Conservation (phyloP, 1,140 invertebrate species). For the Lucilia sericata region DNA sequence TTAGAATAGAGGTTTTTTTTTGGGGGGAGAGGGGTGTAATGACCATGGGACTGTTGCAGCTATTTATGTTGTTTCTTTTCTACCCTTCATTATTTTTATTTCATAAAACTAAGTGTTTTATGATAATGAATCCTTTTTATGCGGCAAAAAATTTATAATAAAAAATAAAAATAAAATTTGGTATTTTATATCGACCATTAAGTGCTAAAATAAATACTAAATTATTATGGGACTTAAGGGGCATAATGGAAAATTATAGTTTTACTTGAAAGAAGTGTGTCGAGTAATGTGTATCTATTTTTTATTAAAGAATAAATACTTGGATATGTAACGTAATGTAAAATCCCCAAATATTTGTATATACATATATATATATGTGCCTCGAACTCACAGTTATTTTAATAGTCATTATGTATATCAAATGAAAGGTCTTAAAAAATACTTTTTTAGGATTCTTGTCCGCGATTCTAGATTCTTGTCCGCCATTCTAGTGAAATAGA, state of each 20-base stretch:
- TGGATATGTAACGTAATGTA: too few species aligned
- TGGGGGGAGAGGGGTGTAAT: not conserved
- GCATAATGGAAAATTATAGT: not conserved
- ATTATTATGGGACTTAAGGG: slow-evolving; percentile 38
- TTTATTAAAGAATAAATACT: too few species aligned
- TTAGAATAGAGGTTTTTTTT: not conserved
- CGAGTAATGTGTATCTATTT: too few species aligned
- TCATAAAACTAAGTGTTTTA: slow-evolving; percentile 42
- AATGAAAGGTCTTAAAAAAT: too few species aligned
- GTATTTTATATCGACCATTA: slow-evolving; percentile 37
- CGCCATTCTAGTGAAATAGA: too few species aligned
- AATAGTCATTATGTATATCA: too few species aligned
- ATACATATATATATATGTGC: too few species aligned
- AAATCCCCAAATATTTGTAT: too few species aligned
- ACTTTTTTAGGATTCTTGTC: too few species aligned
- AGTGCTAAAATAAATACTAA: slow-evolving; percentile 43
- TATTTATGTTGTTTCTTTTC: not conserved
- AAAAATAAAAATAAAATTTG: not conserved
- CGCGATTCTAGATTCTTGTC: too few species aligned
- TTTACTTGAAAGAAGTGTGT: not conserved
- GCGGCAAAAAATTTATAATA: not conserved
- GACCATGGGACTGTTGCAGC: not conserved
- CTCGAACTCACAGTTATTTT: too few species aligned
- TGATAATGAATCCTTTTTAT: slow-evolving; percentile 41
- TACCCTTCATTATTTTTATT: not conserved